Base-by-base conservation (phyloP, 2,113 vertebrate genomes). In the Mellivora capensis region DNA sequence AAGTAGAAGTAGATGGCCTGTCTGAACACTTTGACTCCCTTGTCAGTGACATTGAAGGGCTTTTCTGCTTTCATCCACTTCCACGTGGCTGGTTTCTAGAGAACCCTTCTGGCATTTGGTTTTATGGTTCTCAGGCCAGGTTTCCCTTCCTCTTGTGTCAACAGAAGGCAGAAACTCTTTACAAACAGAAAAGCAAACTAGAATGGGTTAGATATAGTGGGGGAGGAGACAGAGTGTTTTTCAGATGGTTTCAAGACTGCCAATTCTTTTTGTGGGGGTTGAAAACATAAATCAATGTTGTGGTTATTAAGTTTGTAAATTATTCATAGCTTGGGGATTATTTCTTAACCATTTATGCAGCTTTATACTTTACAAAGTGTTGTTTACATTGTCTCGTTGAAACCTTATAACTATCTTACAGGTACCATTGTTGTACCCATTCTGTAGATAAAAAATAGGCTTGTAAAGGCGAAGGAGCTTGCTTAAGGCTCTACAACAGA, bases 61-160 rank as follows among this genome's bases (percentile, higher is more conserved):
- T 91, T 31, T 59, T 90, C 81, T 79, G n/a, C 18, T 77, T 90
- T 90, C 4, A 37, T 37, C 49, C 71, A 13, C 67, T 77, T 79
- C 59, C 39, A 15, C 8, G 11, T 92, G 86, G 27, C 57, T 95
- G 69, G 25, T 90, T 96, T 96, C 77, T 87, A 79, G 82, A 83
- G 61, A 88, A 77, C 64, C 4, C 34, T 47, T 61, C 10, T 42
- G 44, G 31, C 37, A 49, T 54, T 81, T 52, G 23, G 59, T 64
- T 69, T 85, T 34, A 37, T 69, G 34, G 29, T 91, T 97, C 84
- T 89, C 57, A 79, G 3, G 15, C 44, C 10, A 62, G 14, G 31
- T 83, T 97, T 97, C 84, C 29, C 54, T 39, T 96, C 80, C 52
- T 86, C 31, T 87, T 67, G 82, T 67, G 57, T 49, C 27, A 21